These are phyloP conservation scores for Tapirus terrestris DNA, from an alignment of 2,113 vertebrate genomes.

Conservation along the genomic window DNA sequence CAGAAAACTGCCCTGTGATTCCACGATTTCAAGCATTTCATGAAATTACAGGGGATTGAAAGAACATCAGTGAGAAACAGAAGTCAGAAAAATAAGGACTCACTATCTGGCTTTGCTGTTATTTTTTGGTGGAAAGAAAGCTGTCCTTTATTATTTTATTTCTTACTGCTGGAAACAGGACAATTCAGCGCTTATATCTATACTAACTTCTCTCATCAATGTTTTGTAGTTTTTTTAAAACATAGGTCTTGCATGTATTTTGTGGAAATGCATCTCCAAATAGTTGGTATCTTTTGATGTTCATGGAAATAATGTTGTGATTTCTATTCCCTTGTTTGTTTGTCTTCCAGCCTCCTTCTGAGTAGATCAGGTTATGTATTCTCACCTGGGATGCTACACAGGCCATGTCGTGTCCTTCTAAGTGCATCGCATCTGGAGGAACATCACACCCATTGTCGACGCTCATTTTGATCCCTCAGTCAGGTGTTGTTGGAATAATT, in stretches of 20 bases:
- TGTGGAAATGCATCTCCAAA: not conserved
- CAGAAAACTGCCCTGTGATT: too few species aligned
- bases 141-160: too few species aligned
- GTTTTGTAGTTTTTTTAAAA: not conserved
- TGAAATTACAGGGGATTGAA: not conserved
- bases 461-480: not conserved
- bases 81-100: too few species aligned
- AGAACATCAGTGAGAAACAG: not conserved
- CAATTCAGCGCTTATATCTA: not conserved
- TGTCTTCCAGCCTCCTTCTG: not conserved
- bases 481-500: too few species aligned
- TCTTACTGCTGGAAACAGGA: too few species aligned
- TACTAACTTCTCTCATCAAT: not conserved
- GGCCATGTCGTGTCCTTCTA: not conserved
- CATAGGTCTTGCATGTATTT: not conserved
- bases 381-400: too few species aligned
- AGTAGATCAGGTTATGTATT: not conserved
- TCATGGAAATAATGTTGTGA: not conserved
- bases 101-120: not conserved
- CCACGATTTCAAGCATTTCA: too few species aligned
- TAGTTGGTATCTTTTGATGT: not conserved
- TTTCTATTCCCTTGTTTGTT: not conserved
- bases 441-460: fast-evolving
- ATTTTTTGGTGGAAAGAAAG: too few species aligned
- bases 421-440: not conserved